phyloP scores from a whole-genome alignment of 2,888 invertebrate species.

The Aradus depressus region DNA sequence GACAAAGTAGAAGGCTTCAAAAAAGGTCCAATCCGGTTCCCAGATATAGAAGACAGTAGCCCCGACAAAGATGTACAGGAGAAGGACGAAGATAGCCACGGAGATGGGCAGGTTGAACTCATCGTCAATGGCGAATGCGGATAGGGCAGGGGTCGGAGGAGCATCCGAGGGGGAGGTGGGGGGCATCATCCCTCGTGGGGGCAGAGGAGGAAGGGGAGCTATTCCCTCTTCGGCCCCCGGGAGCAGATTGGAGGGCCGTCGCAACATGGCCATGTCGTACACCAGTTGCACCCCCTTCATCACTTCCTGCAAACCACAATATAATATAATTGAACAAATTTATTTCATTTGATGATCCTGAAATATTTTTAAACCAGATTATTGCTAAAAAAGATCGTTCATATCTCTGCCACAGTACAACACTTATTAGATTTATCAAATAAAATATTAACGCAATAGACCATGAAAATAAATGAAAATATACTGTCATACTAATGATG shows the following conservation, averaged over 20 bases:
- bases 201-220: too few species aligned
- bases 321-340: too few species aligned
- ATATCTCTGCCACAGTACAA: too few species aligned
- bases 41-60: slow-evolving; percentile 64
- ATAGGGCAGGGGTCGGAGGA: slow-evolving; percentile 56
- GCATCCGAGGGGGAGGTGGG: slow-evolving; percentile 29
- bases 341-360: too few species aligned
- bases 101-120: slow-evolving; percentile 91
- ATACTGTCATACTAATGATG: too few species aligned
- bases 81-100: slow-evolving; percentile 69
- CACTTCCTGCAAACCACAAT: slow-evolving; percentile 48
- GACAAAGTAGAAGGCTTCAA: slow-evolving; percentile 91
- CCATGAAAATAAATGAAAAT: too few species aligned
- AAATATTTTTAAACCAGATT: too few species aligned
- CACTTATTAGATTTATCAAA: too few species aligned
- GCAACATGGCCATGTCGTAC: slow-evolving; percentile 53
- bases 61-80: slow-evolving; percentile 78
- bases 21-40: slow-evolving; percentile 82
- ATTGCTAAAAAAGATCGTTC: too few species aligned
- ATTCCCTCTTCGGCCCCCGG: slow-evolving; percentile 32
- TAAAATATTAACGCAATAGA: too few species aligned
- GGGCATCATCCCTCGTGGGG: slow-evolving; percentile 7
- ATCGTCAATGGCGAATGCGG: slow-evolving; percentile 71
- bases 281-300: slow-evolving; percentile 73
- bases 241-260: slow-evolving; percentile 29